Base-by-base conservation (phyloP, 2,797 vertebrate genomes). In the Artibeus jamaicensis region DNA sequence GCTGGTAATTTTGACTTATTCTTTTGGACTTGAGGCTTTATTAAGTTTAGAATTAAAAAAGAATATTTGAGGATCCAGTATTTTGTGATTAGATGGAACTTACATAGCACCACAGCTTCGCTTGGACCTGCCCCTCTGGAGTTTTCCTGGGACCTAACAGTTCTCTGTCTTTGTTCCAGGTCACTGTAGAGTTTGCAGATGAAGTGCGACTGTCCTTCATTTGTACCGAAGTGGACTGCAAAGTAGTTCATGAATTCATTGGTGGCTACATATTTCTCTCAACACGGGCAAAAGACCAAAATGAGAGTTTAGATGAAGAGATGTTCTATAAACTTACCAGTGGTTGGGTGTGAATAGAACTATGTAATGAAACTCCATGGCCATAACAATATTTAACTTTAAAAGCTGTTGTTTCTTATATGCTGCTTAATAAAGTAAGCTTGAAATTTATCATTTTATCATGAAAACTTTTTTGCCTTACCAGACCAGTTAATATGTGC, bases 261-360 rank as follows among this genome's bases (percentile, higher is more conserved):
- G 99, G 99, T 0, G 99, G 99, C 92, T 99, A 99, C 98, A 99
- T 99, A 98, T 99, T 99, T 98, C 97, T 99, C 96, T 99, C 99
- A 22, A 99, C 99, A 0, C 99, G 99, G 2, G 99, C 99, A 50
- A 99, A 99, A 98, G 99, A 99, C 98, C 99, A 99, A 98, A 99
- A 99, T 24, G 99, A 99, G 98, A 99, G 99, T 94, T 98, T 99
- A 96, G 99, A 99, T 0, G 99, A 99, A 97, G 99, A 99, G 98
- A 99, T 99, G 99, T 99, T 99, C 99, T 99, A 99, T 98, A 99
- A 99, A 99, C 99, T 99, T 97, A 99, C 99, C 98, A 99, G 99
- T 3, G 99, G 99, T 84, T 99, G 99, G 99, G 99, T 99, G 98
- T 99, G 99, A 99, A 97, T 12, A 89, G 53, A 26, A 6, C 95